Percentiles rank a stretch among this genome's conserved stretches.
Conservation (phyloP, 2,797 vertebrate genomes). For the Rhinophrynus dorsalis region DNA sequence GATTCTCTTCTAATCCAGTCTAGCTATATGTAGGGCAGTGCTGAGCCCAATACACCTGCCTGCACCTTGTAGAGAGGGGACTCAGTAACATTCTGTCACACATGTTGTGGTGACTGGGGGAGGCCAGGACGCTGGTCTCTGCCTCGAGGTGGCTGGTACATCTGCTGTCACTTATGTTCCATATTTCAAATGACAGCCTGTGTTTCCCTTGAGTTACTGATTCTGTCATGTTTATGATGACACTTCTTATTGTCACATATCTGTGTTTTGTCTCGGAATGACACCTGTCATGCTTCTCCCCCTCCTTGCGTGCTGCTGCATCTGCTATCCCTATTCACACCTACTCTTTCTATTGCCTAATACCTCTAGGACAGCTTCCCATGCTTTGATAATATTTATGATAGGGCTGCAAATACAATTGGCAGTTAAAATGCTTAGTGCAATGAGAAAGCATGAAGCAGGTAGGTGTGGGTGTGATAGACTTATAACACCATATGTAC, state of each 20-base stretch:
- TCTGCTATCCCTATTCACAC: slow-evolving; percentile 19
- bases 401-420: neutral
- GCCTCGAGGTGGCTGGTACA: slow-evolving; percentile 41
- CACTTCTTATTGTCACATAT: slow-evolving; percentile 51
- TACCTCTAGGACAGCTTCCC: slow-evolving; percentile 13
- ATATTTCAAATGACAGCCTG: slow-evolving; percentile 51
- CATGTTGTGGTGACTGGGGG: slow-evolving; percentile 31
- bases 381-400: slow-evolving; percentile 35
- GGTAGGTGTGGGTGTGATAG: no score
- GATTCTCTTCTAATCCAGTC: no score
- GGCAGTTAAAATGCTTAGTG: neutral
- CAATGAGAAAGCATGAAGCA: neutral
- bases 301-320: slow-evolving; percentile 8
- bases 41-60: slow-evolving; percentile 16
- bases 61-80: slow-evolving; percentile 19
- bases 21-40: no score
- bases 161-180: slow-evolving; percentile 38
- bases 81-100: slow-evolving; percentile 17
- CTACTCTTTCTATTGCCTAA: slow-evolving; percentile 2
- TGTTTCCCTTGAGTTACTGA: slow-evolving; percentile 53
- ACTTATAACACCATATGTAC: no score
- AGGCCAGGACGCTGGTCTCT: slow-evolving; percentile 14
- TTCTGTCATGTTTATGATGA: slow-evolving; percentile 52
- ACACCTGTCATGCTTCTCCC: slow-evolving; percentile 25
- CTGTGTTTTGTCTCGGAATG: slow-evolving; percentile 38